Evolutionary conservation across 2,797 vertebrate genomes (phyloP), one percentile per base, ranked within the genome.

Genomic region (Mormyrus proboscirostris): DNA sequence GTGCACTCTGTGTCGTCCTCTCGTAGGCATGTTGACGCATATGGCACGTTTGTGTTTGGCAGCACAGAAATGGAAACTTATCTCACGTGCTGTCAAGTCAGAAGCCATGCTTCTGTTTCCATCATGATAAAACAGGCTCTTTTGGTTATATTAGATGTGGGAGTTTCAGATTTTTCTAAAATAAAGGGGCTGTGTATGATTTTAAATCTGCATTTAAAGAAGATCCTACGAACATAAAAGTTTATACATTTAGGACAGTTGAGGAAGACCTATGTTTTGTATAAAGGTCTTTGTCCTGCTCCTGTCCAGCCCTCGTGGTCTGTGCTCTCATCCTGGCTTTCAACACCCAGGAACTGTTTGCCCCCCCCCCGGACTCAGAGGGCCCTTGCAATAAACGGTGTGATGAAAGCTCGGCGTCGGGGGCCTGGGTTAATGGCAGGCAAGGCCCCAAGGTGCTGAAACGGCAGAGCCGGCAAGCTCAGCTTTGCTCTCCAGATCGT

Each of bases 401-500:
- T 84, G 84, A 29, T 89, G 69, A 88, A 90, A 69, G 88, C 83
- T 88, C 44, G 41, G 44, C 79, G 38, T 85, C 0, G 53, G 83
- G 85, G 55, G 62, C 89, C 25, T 3, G 57, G 51, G 62, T 25
- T 88, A 89, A 89, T 86, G 51, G 86, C 38, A 79, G 49, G 19
- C 41, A n/a, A 33, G 33, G 9, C 69, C 88, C 14, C 1, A 2
- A 82, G 38, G 50, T 88, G 88, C 59, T 85, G 57, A 90, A 89
- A 29, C 53, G 41, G 88, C 50, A 16, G 69, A 65, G 49, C 41
- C n/a, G 8, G 50, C 29, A n/a, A 62, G 65, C 33, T 1, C 55
- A 53, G 19, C 62, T 89, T 88, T 22, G 50, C 89, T 62, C 79
- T 73, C 87, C 88, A 90, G 59, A 89, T 89, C 53, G 87, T 79